These are phyloP conservation scores for Gymnothorax javanicus DNA, from an alignment of 2,797 vertebrate species.

Conservation along the genomic window DNA sequence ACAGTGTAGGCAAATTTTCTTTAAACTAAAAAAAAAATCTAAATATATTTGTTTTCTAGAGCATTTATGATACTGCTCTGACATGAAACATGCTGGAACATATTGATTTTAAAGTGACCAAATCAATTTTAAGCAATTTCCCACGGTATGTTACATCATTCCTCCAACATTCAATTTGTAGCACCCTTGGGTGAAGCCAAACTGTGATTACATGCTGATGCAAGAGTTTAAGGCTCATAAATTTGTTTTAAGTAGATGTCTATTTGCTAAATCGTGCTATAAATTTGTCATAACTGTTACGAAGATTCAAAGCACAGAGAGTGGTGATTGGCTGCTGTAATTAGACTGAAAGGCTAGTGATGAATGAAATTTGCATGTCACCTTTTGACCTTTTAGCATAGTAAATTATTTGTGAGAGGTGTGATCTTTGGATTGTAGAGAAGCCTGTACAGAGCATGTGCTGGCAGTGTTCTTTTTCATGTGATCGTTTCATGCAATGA, in stretches of 20 bases:
- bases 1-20: not conserved
- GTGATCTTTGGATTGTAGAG: not conserved
- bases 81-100: constrained; percentile 12
- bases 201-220: constrained; percentile 47
- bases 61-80: not conserved
- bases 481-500: not conserved
- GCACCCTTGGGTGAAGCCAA: constrained; percentile 42
- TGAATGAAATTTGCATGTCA: constrained; percentile 13
- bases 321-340: constrained; percentile 10
- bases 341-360: not conserved
- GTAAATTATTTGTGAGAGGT: constrained; percentile 31
- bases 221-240: constrained; percentile 51
- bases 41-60: not conserved
- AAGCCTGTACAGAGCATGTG: constrained; percentile 2
- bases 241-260: constrained; percentile 54
- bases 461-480: not conserved
- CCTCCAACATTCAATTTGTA: constrained; percentile 45
- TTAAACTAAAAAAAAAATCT: not conserved
- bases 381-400: constrained; percentile 41
- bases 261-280: constrained; percentile 52
- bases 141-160: constrained; percentile 34
- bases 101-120: constrained; percentile 31
- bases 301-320: constrained; percentile 33
- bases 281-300: constrained; percentile 52
- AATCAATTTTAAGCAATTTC: constrained; percentile 37